These are phyloP conservation scores for Epizoanthus ramosus DNA, from an alignment of 92 coral and sea anemone genomes.

Conservation along the genomic window DNA sequence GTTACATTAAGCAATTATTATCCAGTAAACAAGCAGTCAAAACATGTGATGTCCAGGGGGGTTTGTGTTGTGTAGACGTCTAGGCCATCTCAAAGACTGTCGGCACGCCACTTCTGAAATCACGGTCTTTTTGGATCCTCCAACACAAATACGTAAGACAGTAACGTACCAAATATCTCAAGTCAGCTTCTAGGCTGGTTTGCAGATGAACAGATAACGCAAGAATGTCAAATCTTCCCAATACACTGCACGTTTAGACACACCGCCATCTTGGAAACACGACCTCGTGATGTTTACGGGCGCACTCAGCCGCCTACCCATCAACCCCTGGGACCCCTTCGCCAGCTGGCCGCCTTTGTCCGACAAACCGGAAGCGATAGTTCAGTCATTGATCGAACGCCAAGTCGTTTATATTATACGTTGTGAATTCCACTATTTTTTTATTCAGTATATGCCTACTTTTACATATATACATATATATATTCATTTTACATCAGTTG, in stretches of 20 bases:
- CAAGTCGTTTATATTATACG: too few relatives aligned
- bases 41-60: constrained; percentile 34
- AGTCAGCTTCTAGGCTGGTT: too few relatives aligned
- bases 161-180: background rate
- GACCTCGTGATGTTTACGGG: constrained; percentile 66
- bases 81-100: background rate
- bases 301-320: constrained; percentile 57
- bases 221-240: background rate
- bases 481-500: too few relatives aligned
- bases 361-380: too few relatives aligned
- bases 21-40: constrained; percentile 9
- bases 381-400: too few relatives aligned
- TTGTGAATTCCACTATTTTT: too few relatives aligned
- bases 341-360: background rate
- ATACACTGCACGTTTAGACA: constrained; percentile 29
- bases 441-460: too few relatives aligned
- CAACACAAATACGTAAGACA: background rate
- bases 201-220: background rate
- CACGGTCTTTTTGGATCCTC: constrained; percentile 1
- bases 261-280: constrained; percentile 66
- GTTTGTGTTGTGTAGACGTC: constrained; percentile 10
- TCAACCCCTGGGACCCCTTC: constrained; percentile 36
- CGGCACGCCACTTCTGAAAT: constrained; percentile 18
- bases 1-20: background rate
- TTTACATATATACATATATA: too few relatives aligned